These are phyloP conservation scores for Leistus spinibarbis DNA, from an alignment of 2,888 invertebrate genomes.

Conservation along the genomic window DNA sequence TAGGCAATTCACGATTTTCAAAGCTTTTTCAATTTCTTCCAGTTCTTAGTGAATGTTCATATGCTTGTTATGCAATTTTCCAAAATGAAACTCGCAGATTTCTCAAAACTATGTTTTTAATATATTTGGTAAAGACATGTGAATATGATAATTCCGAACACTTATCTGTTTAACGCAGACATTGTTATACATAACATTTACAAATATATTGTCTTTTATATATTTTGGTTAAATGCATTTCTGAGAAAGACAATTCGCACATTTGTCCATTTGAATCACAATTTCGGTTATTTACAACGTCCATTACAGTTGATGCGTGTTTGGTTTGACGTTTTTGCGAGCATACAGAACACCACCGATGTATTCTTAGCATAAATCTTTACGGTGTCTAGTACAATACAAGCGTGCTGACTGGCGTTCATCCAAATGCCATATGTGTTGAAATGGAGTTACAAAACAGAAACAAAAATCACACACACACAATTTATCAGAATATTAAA, in stretches of 20 bases:
- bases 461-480: conserved; percentile 11
- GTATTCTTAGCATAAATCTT: conserved; percentile 31
- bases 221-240: background rate
- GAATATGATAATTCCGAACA: background rate
- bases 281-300: background rate
- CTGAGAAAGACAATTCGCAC: background rate
- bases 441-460: conserved; percentile 11
- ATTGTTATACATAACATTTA: background rate
- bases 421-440: conserved; percentile 31
- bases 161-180: background rate
- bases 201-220: background rate
- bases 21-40: no score
- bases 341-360: conserved; percentile 18
- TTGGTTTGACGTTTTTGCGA: conserved; percentile 16
- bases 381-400: conserved; percentile 21
- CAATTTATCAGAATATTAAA: conserved; percentile 38
- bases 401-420: conserved; percentile 20
- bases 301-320: background rate
- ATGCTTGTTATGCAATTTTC: no score
- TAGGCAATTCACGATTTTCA: no score
- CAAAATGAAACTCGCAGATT: no score
- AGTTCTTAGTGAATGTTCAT: no score
- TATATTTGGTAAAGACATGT: no score
- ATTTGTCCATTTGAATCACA: background rate
- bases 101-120: no score